These are phyloP conservation scores for Anaspis maculata DNA, from an alignment of 2,888 invertebrate species.

Conservation along the genomic window DNA sequence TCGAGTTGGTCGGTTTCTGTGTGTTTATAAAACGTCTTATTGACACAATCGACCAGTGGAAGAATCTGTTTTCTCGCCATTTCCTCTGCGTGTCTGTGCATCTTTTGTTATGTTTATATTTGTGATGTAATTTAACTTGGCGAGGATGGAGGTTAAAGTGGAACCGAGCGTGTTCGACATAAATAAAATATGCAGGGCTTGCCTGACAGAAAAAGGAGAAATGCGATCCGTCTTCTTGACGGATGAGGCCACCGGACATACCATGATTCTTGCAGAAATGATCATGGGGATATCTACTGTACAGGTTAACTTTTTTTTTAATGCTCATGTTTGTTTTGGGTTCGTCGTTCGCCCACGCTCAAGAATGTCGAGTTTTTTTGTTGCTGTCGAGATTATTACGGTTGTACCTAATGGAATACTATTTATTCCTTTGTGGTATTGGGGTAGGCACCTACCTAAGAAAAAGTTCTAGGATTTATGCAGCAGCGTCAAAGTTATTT, in stretches of 20 bases:
- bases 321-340: no score
- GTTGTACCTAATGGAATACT: no score
- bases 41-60: conserved; percentile 45
- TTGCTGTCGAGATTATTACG: no score
- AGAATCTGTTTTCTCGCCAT: conserved; percentile 39
- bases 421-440: no score
- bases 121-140: conserved; percentile 23
- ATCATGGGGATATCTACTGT: conserved; percentile 40
- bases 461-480: no score
- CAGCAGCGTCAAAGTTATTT: no score
- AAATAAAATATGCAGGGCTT: conserved; percentile 44
- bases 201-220: conserved; percentile 41
- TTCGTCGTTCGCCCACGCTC: no score
- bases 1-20: no score
- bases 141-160: conserved; percentile 34
- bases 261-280: conserved; percentile 42
- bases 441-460: no score
- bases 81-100: conserved; percentile 37
- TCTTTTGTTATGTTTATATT: conserved; percentile 33
- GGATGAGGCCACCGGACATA: conserved; percentile 37
- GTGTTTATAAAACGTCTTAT: no score
- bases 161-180: conserved; percentile 36
- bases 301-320: no score
- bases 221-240: conserved; percentile 43
- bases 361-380: no score